Evolutionary conservation across 2,113 vertebrate genomes (phyloP).

Genomic region (Anoura caudifer): DNA sequence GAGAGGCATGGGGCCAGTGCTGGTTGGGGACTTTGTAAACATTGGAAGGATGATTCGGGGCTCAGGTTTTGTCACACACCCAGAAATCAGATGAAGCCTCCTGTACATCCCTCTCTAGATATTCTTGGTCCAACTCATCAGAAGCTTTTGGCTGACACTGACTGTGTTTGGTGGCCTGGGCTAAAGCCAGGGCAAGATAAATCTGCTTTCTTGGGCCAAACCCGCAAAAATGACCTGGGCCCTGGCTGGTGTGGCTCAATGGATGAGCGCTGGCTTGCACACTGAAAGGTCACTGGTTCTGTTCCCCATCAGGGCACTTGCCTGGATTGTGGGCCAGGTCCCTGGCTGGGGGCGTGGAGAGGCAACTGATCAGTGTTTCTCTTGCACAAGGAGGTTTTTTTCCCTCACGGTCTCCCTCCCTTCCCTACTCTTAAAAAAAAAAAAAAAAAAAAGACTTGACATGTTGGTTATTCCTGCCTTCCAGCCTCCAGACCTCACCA

Average conservation of each 20-base stretch:
- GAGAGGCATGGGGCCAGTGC: background rate
- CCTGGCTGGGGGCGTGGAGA: background rate
- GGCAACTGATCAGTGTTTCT: background rate
- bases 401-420: background rate
- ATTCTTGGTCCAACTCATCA: background rate
- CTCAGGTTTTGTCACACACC: background rate
- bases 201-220: background rate
- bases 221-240: background rate
- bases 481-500: background rate
- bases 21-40: background rate
- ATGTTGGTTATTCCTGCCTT: background rate
- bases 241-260: background rate
- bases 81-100: background rate
- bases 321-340: background rate
- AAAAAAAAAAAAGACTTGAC: too few relatives aligned
- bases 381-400: background rate
- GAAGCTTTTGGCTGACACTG: background rate
- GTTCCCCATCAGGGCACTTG: background rate
- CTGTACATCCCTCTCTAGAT: background rate
- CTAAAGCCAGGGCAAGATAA: background rate
- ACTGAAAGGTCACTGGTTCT: background rate
- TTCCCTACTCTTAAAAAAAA: background rate
- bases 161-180: background rate
- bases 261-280: background rate
- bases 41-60: background rate